A percentile compares a stretch with the other conserved stretches of the same genome.
Conservation (phyloP, 1,140 invertebrate genomes). For the Zaprionus lachaisei region DNA sequence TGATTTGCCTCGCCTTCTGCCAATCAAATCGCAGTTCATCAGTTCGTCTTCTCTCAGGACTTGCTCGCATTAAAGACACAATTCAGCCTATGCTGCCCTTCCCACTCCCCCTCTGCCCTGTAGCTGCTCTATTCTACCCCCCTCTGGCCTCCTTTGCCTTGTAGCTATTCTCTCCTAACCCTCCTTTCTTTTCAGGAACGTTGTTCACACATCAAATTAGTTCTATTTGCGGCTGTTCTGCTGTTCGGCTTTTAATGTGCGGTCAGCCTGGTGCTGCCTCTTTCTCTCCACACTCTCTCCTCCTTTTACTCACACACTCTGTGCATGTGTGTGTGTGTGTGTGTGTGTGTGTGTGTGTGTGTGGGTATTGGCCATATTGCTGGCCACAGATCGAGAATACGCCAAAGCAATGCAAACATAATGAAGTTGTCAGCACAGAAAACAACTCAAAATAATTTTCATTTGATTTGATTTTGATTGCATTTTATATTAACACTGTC, state of each 20-base stretch:
- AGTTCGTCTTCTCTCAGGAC: constrained; percentile 12
- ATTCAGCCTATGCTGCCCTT: not conserved
- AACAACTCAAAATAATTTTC: constrained; percentile 74
- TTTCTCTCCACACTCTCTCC: not conserved
- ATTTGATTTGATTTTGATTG: constrained; percentile 82
- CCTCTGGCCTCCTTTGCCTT: not conserved
- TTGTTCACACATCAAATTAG: constrained; percentile 80
- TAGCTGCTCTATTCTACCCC: not conserved
- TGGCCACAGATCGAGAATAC: constrained; percentile 54
- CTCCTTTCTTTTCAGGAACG: constrained; percentile 21
- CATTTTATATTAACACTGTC: constrained; percentile 73
- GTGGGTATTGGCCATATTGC: constrained; percentile 62
- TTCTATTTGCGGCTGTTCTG: constrained; percentile 71
- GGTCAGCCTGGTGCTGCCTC: constrained; percentile 27
- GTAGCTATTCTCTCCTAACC: not conserved
- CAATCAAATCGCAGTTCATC: constrained; percentile 22
- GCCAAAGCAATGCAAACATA: constrained; percentile 77
- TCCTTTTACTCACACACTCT: constrained; percentile 5
- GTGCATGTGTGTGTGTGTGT: not conserved
- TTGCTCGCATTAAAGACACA: constrained; percentile 14
- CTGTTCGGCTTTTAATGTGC: constrained; percentile 72
- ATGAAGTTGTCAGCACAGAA: constrained; percentile 74
- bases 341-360: constrained; percentile 19
- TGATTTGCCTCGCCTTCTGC: constrained; percentile 26
- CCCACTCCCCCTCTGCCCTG: not conserved